Base-by-base conservation (phyloP, 2,888 invertebrate genomes). In the Cheilosia urbana region DNA sequence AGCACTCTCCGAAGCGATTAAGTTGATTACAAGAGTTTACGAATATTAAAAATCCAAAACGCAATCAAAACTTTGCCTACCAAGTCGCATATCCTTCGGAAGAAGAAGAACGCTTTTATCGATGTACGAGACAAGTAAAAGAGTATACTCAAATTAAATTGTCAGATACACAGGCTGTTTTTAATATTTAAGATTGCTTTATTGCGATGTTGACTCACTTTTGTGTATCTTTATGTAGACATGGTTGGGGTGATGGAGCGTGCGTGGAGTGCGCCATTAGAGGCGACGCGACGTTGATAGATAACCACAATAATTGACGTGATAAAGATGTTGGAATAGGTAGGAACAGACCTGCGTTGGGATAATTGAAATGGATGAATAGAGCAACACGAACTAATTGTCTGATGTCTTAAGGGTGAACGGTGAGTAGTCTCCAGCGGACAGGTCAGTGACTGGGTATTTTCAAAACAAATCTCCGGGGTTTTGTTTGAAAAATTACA, bases 151-250 rank as follows among this genome's bases (percentile, higher is more conserved):
- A 51, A 40, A 76, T 76, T 69, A 76, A 65, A 77, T 55, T 83
- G 83, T 63, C 79, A 73, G 53, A 30, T 27, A 47, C 66, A 78
- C 62, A 72, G 24, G 68, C 68, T 63, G 66, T 49, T 63, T 49
- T 45, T 15, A 49, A 68, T 66, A 40, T 55, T 72, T 42, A 45
- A 47, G 2, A 24, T 68, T 83, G 62, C n/a, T 40, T 78, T 49
- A 60, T 55, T 77, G 17, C 21, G 15, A 37, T 9, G 51, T 62
- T 78, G 66, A 53, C 60, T 72, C 17, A 40, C 34, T 65, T 71
- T 45, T 5, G 11, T n/a, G 2, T 17, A 6, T n/a, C n/a, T n/a
- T n/a, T 17, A 17, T 27, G 27, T 6, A 7, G 27, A 4, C 24
- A 24, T 13, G n/a, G 7, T 2, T 17, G 9, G 6, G 21, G 24